Percentiles rank a stretch among this genome's conserved stretches.
These are phyloP conservation scores for Anorthoa munda DNA, from an alignment of 2,888 invertebrate species.

Conservation along the genomic window DNA sequence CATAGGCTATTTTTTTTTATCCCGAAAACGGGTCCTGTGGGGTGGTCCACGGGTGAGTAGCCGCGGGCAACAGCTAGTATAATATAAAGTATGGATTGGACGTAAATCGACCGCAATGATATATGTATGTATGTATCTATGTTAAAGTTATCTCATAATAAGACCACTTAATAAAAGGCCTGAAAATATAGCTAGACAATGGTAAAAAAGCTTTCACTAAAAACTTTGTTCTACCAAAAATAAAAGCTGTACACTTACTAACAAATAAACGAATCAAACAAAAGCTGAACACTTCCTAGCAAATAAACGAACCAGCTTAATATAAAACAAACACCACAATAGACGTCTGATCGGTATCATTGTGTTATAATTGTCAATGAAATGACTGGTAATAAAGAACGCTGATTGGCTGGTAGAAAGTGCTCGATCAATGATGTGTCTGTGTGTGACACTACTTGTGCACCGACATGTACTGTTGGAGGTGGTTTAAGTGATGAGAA, in stretches of 20 bases:
- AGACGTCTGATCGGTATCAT: slow-evolving; percentile 8
- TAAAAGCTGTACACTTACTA: not conserved
- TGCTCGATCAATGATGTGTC: slow-evolving; percentile 24
- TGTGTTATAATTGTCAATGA: slow-evolving; percentile 7
- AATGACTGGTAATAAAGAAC: slow-evolving; percentile 40
- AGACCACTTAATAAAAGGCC: too few relatives aligned
- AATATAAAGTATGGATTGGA: too few relatives aligned
- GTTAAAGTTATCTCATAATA: not conserved
- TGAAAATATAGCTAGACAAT: not conserved
- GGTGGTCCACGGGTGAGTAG: too few relatives aligned
- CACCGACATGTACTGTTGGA: not conserved
- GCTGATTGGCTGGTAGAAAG: slow-evolving; percentile 49
- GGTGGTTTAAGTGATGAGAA: not conserved
- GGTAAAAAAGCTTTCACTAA: not conserved
- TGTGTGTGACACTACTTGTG: not conserved
- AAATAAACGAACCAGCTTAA: not conserved
- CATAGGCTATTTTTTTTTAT: too few relatives aligned
- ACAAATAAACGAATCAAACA: not conserved
- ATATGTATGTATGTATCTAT: too few relatives aligned
- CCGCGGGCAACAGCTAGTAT: too few relatives aligned
- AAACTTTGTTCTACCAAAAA: too few relatives aligned
- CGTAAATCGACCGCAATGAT: too few relatives aligned
- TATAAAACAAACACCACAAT: not conserved
- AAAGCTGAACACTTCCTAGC: not conserved
- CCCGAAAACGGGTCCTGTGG: too few relatives aligned